A percentile compares a stretch with the other conserved stretches of the same genome.
Evolutionary conservation across 2,113 vertebrate genomes (phyloP).

Genomic region (Rhadina sibilatrix): DNA sequence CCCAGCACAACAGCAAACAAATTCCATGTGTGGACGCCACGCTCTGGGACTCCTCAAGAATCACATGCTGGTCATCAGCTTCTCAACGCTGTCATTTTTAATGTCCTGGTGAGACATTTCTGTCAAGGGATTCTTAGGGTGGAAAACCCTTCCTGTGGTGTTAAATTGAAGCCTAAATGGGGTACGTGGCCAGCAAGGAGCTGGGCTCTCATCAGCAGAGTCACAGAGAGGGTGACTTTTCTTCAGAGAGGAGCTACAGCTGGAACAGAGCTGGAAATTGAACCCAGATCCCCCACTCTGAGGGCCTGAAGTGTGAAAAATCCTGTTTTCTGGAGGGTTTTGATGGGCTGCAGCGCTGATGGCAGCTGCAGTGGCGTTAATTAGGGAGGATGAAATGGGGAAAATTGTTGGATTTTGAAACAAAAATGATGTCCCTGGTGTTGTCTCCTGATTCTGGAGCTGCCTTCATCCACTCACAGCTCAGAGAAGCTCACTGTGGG

Average conservation of each 20-base stretch:
- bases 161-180: neutral
- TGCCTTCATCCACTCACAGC: neutral
- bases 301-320: neutral
- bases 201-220: neutral
- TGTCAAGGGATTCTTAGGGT: neutral
- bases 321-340: neutral
- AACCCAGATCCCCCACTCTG: neutral
- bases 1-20: neutral
- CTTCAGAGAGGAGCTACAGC: neutral
- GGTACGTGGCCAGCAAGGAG: neutral
- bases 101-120: neutral
- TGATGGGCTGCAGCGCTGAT: neutral
- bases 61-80: neutral
- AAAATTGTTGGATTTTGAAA: neutral
- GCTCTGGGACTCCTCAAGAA: neutral
- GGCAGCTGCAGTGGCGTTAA: neutral
- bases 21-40: neutral
- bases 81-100: constrained; percentile 6
- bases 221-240: neutral
- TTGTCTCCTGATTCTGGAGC: neutral
- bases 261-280: neutral
- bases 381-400: neutral
- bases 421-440: fast-evolving
- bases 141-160: neutral
- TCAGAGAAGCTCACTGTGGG: neutral